Base-by-base conservation (phyloP, 2,888 invertebrate species). In the Lepidocyrtinus sp. region DNA sequence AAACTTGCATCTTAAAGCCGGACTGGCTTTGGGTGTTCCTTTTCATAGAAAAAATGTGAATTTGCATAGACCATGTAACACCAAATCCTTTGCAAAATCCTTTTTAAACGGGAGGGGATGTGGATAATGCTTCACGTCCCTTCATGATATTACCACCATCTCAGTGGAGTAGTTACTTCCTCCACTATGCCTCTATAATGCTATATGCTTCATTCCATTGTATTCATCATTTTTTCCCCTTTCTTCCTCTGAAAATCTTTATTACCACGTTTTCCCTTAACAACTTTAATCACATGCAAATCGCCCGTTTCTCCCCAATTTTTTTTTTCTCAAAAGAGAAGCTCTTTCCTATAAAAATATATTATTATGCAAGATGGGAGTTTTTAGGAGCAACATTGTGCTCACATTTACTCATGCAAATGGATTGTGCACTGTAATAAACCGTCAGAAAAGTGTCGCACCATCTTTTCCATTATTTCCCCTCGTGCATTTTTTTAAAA, bases 221-320 rank as follows among this genome's bases (percentile, higher is more conserved):
- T 36, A 36, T 36, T 65, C 70, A 50, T 45, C 62, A 25, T 74
- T 45, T n/a, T 21, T 21, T 69, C 63, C 45, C 67, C 67, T 55
- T 21, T 45, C 68, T n/a, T 12, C 12, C 36, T 36, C 36, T 36
- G 5, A 5, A 36, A 36, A 36, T 62, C 69, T 70, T 76, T 76
- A 75, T 69, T 59, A 45, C 72, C 62, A 63, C 72, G 67, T 63
- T 63, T 78, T 68, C 73, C 61, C 68, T 70, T 78, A 82, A 82
- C 82, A 82, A 82, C 82, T 82, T 82, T 82, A 82, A 82, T 82
- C 82, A 82, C 82, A 82, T 81, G 81, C 81, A 81, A 81, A 81
- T 82, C 82, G 67, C 55, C 78, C 78, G 67, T 70, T 75, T 77
- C 63, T 67, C 75, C 64, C 74, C 70, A 76, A 50, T 81, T 68